Conservation (phyloP, 2,113 vertebrate genomes). For the Dipodomys spectabilis region DNA sequence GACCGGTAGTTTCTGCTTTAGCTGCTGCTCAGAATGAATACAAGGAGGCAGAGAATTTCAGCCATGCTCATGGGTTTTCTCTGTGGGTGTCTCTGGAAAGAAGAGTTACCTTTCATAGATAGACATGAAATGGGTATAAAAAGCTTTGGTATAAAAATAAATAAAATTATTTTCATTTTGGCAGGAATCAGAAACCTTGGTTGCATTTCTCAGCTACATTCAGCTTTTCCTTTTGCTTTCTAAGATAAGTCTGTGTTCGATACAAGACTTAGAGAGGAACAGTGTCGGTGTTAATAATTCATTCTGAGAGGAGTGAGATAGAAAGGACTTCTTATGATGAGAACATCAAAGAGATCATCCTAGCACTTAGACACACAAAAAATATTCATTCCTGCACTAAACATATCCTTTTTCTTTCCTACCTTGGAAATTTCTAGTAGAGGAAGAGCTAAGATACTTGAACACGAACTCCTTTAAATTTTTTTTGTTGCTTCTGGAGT, state of each 20-base stretch:
- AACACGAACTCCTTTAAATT: neutral
- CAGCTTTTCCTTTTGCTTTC: neutral
- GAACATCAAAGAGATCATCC: slow-evolving; percentile 52
- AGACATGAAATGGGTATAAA: slow-evolving; percentile 28
- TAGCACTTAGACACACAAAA: slow-evolving; percentile 40
- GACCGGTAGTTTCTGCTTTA: slow-evolving; percentile 11
- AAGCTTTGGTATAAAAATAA: neutral
- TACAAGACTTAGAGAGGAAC: slow-evolving; percentile 42
- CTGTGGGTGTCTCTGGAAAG: slow-evolving; percentile 43
- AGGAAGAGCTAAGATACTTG: neutral
- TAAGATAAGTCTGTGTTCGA: slow-evolving; percentile 40
- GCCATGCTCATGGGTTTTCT: slow-evolving; percentile 23
- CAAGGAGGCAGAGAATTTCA: neutral
- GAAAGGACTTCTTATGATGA: slow-evolving; percentile 17
- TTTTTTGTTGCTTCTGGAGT: no score
- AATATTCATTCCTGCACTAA: slow-evolving; percentile 63
- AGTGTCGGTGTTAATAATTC: slow-evolving; percentile 55
- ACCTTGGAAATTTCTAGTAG: neutral
- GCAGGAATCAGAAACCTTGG: neutral
- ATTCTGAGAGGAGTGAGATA: slow-evolving; percentile 37
- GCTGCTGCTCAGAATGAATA: neutral
- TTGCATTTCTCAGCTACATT: neutral
- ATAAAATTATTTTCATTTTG: slow-evolving; percentile 12
- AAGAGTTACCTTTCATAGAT: slow-evolving; percentile 38
- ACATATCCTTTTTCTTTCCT: slow-evolving; percentile 75